These are phyloP conservation scores for Empis livida DNA, from an alignment of 2,888 invertebrate species.

Conservation along the genomic window DNA sequence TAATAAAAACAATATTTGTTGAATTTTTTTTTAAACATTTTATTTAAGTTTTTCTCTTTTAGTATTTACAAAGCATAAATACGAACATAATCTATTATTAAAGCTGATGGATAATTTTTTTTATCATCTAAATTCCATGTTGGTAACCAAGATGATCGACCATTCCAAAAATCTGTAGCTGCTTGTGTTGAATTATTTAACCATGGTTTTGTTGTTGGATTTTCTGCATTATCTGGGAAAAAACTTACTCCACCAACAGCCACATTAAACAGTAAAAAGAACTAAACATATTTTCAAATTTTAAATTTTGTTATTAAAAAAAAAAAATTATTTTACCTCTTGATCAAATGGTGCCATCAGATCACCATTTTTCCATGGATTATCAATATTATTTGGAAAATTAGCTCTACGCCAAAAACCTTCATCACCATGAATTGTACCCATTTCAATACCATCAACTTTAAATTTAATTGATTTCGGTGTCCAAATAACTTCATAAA, in stretches of 20 bases:
- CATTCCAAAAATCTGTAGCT: slow-evolving; percentile 49
- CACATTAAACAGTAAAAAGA: slow-evolving; percentile 50
- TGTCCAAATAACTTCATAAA: slow-evolving; percentile 55
- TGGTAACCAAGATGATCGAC: slow-evolving; percentile 40
- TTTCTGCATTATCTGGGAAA: slow-evolving; percentile 47
- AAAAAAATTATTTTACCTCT: slow-evolving; percentile 31
- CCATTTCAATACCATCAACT: slow-evolving; percentile 40
- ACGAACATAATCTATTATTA: slow-evolving; percentile 49
- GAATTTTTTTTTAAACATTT: too few species aligned
- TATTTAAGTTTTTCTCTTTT: too few species aligned
- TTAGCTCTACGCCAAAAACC: slow-evolving; percentile 55
- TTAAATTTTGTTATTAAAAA: not conserved
- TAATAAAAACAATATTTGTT: too few species aligned
- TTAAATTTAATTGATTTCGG: slow-evolving; percentile 25
- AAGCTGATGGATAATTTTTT: slow-evolving; percentile 43
- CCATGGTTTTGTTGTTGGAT: slow-evolving; percentile 48
- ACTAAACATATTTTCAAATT: slow-evolving; percentile 26
- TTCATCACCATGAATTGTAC: slow-evolving; percentile 40
- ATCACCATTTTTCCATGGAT: slow-evolving; percentile 22
- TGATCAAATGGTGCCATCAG: slow-evolving; percentile 57
- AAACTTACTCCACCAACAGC: slow-evolving; percentile 52
- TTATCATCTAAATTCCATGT: slow-evolving; percentile 42
- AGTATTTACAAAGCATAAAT: slow-evolving; percentile 45
- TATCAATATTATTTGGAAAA: slow-evolving; percentile 29
- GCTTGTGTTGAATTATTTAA: slow-evolving; percentile 29